Evolutionary conservation across 2,113 vertebrate genomes (phyloP), one percentile per base, ranked within the genome.

Genomic region (Dasyurus viverrinus): DNA sequence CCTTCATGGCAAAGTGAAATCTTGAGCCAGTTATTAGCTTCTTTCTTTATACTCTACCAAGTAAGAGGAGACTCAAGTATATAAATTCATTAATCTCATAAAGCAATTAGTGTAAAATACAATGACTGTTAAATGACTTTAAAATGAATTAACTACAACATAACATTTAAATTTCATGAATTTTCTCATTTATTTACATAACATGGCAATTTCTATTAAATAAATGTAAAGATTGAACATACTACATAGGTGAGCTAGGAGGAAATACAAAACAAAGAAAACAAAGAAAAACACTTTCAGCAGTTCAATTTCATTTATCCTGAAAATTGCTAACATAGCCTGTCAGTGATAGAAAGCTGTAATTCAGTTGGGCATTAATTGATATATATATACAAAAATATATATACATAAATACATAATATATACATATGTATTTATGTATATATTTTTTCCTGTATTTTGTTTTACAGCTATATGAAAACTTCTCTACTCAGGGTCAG

Each of bases 81-180:
- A 97, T 93, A 98, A 98, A 98, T 98, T 98, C 97, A 98, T 98
- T 98, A 98, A 98, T 98, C 98, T 98, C 89, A 22, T 95, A 97
- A 97, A 97, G 97, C 96, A 98, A 98, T 98, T 98, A 98, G 96
- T 98, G 96, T 98, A 98, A 98, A 98, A 98, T 96, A 96, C 96
- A 98, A 96, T 95, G 95, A 97, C 98, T 98, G 98, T 95, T 98
- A 98, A 98, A 98, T 98, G 97, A 98, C 97, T 98, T 96, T 96
- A 94, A 98, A 98, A 98, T 60, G 95, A 98, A 98, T 98, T 98
- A 98, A 94, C 96, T 98, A 97, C 97, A 97, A 98, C 95, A 95
- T 97, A 98, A 97, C 96, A 89, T 98, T 98, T 98, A 97, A 98
- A 98, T 98, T 98, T 98, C 93, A 95, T 96, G 93, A 95, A 89